phyloP scores from a whole-genome alignment of 1,140 invertebrate genomes.

The Paralvinella palmiformis region DNA sequence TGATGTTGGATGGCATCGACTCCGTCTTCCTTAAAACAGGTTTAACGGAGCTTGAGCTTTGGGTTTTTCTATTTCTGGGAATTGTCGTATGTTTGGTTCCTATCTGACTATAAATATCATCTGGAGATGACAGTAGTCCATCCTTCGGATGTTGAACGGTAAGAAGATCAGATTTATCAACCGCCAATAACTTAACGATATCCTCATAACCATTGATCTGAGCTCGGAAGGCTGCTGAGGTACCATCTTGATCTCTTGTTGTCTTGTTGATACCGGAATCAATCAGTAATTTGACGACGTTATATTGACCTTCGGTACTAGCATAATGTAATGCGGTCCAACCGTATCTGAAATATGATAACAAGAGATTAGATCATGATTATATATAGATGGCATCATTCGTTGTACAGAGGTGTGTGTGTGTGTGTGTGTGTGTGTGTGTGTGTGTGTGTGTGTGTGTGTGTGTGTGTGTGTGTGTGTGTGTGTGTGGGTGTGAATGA shows the following conservation, averaged over 20 bases:
- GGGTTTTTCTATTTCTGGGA: background rate
- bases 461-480: background rate
- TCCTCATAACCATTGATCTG: conserved; percentile 13
- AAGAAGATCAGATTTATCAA: background rate
- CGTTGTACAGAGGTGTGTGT: background rate
- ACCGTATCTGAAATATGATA: conserved; percentile 15
- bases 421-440: background rate
- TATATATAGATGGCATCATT: too few species aligned
- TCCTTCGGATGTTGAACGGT: background rate
- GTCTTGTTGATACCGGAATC: conserved; percentile 4
- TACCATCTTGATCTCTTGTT: conserved; percentile 17
- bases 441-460: background rate
- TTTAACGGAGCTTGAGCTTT: background rate
- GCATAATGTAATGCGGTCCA: conserved; percentile 20
- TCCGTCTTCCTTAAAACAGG: background rate
- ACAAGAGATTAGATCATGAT: too few species aligned
- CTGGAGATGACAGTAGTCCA: background rate
- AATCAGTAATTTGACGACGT: conserved; percentile 1
- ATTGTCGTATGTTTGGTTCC: background rate
- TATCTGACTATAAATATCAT: background rate
- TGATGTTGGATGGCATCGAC: background rate
- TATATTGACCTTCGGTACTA: conserved; percentile 13
- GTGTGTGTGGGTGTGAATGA: too few species aligned
- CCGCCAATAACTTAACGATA: background rate
- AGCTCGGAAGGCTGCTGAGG: conserved; percentile 16